phyloP scores from a whole-genome alignment of 2,797 vertebrate species.

The Chaetophractus vellerosus region DNA sequence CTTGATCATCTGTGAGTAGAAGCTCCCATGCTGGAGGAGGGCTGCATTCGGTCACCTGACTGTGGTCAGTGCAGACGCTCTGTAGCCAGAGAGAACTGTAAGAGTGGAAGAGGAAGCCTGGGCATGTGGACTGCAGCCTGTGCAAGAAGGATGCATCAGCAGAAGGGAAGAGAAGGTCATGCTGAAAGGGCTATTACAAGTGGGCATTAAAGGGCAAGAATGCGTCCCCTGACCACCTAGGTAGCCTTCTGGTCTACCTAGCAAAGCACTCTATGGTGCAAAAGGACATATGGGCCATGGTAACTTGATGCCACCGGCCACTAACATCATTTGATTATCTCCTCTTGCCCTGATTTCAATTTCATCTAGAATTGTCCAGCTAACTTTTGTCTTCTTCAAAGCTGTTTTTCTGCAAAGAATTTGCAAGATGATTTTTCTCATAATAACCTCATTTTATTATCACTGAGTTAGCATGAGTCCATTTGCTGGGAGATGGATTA shows the following conservation, averaged over 20 bases:
- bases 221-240: neutral
- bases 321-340: neutral
- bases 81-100: neutral
- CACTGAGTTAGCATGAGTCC: neutral
- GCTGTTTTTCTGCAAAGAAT: neutral
- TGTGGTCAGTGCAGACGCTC: neutral
- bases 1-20: neutral
- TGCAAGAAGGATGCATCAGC: neutral
- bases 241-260: neutral
- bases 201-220: neutral
- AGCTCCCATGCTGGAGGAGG: neutral
- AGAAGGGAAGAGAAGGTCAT: neutral
- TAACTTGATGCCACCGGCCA: neutral
- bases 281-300: neutral
- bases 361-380: neutral
- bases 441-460: neutral
- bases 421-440: conserved; percentile 12
- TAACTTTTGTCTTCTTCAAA: neutral
- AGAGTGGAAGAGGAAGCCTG: neutral
- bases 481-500: conserved; percentile 25
- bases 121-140: neutral
- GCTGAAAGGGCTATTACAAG: neutral
- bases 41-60: neutral
- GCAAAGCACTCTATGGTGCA: neutral
- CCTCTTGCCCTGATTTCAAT: neutral